A percentile compares a stretch with the other conserved stretches of the same genome.
Evolutionary conservation across 2,113 vertebrate species (phyloP).

Genomic region (Zeus faber): DNA sequence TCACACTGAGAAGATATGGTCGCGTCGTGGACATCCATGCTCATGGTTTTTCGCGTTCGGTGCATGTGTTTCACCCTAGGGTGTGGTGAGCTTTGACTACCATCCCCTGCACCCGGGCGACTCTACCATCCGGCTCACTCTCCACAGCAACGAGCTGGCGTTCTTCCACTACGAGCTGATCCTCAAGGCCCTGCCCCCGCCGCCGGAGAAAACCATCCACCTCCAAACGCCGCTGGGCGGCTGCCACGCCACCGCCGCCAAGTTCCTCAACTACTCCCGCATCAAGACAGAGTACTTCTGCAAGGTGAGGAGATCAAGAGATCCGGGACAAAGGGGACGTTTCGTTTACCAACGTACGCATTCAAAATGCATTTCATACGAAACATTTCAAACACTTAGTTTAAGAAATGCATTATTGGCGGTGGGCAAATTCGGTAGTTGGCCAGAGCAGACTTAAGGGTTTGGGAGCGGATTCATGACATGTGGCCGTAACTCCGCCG

Average conservation of each 20-base stretch:
- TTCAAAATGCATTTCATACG: too few species aligned
- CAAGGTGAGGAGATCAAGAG: slow-evolving; percentile 80
- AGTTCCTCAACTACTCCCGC: slow-evolving; percentile 78
- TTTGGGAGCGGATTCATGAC: too few species aligned
- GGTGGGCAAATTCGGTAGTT: too few species aligned
- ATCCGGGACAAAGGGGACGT: too few species aligned
- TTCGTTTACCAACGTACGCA: too few species aligned
- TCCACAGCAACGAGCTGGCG: slow-evolving; percentile 77
- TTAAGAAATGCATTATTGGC: too few species aligned
- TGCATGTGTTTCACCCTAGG: slow-evolving; percentile 50
- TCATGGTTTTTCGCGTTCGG: not conserved
- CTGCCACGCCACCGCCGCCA: slow-evolving; percentile 69
- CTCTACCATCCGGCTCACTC: slow-evolving; percentile 59
- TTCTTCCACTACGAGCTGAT: slow-evolving; percentile 79
- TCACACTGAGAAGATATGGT: too few species aligned
- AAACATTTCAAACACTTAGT: too few species aligned
- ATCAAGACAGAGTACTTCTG: slow-evolving; percentile 77
- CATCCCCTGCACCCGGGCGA: slow-evolving; percentile 78
- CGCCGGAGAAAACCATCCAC: slow-evolving; percentile 73
- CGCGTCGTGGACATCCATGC: too few species aligned
- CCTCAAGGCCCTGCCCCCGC: slow-evolving; percentile 70
- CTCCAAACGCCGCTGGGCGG: slow-evolving; percentile 79
- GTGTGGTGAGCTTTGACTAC: slow-evolving; percentile 78
- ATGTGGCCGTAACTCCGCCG: too few species aligned
- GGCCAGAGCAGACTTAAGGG: too few species aligned